A percentile compares a stretch with the other conserved stretches of the same genome.
Conservation (phyloP, 2,113 vertebrate genomes). For the Capricornis sumatraensis region DNA sequence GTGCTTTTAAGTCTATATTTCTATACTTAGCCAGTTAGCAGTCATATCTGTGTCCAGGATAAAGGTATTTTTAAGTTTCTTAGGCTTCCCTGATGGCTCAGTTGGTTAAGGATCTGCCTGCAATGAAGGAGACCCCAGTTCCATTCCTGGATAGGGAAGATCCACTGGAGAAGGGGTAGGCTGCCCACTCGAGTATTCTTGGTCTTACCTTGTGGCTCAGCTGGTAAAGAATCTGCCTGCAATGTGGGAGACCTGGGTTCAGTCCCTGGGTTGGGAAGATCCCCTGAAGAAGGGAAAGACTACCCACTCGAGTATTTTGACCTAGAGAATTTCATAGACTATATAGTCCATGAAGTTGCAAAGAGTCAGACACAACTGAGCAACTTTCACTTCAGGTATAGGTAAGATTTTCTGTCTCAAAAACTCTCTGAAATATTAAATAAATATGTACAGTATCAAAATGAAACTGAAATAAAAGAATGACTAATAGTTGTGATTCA, state of each 20-base stretch:
- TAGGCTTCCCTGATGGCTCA: neutral
- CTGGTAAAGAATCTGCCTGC: neutral
- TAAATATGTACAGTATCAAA: neutral
- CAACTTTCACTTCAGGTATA: neutral
- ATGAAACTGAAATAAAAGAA: neutral
- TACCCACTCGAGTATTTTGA: neutral
- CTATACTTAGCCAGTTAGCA: neutral
- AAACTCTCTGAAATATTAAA: neutral
- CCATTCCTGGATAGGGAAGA: neutral
- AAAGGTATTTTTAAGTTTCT: neutral
- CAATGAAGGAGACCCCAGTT: neutral
- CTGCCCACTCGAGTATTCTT: neutral
- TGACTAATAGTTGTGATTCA: neutral
- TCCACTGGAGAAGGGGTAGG: neutral
- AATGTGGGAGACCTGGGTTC: neutral
- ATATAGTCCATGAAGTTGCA: neutral
- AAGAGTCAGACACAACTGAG: neutral
- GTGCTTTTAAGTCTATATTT: neutral
- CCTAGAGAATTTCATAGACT: neutral
- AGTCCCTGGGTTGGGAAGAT: neutral
- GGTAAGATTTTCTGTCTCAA: neutral
- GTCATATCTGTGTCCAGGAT: neutral
- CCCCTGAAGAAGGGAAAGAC: neutral
- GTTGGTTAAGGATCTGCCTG: neutral
- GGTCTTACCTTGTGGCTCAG: neutral